phyloP scores from a whole-genome alignment of 1,140 invertebrate genomes.

The Sarcophaga bullata region DNA sequence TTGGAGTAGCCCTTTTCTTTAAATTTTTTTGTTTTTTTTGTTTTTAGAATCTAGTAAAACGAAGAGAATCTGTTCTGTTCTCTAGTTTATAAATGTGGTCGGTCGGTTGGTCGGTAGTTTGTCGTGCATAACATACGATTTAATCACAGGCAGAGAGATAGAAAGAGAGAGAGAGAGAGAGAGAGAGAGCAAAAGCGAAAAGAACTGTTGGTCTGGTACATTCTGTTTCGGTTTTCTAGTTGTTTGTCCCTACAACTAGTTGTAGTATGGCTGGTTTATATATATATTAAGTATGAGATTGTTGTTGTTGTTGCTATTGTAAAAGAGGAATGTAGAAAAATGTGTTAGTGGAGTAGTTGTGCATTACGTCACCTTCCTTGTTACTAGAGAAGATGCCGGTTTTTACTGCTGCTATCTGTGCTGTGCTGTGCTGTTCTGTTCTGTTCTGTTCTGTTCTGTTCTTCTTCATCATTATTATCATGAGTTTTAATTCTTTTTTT shows the following conservation, averaged over 20 bases:
- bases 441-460: background rate
- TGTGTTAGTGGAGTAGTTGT: conserved; percentile 66
- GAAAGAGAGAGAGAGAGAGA: background rate
- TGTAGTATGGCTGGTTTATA: too few relatives aligned
- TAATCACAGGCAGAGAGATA: background rate
- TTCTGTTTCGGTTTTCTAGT: background rate
- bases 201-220: conserved; percentile 6
- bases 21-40: too few relatives aligned
- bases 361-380: conserved; percentile 63
- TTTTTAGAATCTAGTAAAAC: background rate
- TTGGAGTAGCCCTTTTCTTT: conserved; percentile 1
- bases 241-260: background rate
- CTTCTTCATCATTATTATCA: background rate
- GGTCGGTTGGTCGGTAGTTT: background rate
- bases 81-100: background rate
- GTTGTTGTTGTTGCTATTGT: conserved; percentile 36
- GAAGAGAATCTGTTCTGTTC: background rate
- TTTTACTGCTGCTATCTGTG: background rate
- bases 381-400: conserved; percentile 29
- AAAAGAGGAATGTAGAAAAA: conserved; percentile 63
- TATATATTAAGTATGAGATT: background rate
- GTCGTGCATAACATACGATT: background rate
- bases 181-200: background rate
- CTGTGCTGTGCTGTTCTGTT: background rate
- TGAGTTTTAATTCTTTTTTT: background rate